Conservation (phyloP, 1,140 invertebrate species). For the Drosophila ananassae region DNA sequence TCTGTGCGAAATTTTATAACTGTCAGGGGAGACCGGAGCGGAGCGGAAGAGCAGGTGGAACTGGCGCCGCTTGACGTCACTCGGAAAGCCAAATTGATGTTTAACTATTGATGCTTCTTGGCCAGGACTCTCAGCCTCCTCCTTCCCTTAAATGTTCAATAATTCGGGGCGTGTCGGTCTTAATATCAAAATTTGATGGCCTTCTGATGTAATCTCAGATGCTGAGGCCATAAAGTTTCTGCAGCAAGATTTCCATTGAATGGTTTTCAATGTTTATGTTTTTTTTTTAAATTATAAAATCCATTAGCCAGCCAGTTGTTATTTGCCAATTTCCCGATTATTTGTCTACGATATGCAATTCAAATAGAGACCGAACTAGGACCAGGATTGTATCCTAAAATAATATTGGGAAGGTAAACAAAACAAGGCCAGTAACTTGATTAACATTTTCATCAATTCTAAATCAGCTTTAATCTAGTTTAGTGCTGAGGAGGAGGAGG, state of each 20-base stretch:
- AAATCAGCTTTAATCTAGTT: conserved; percentile 38
- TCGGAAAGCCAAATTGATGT: conserved; percentile 51
- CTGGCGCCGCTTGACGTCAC: conserved; percentile 49
- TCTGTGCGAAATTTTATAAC: conserved; percentile 53
- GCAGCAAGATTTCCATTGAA: not conserved
- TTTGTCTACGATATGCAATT: not conserved
- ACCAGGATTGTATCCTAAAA: not conserved
- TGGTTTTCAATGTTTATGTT: no score
- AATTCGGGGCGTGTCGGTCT: conserved; percentile 35
- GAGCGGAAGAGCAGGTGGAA: conserved; percentile 31
- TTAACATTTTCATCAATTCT: conserved; percentile 25
- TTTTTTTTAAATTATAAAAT: conserved; percentile 6
- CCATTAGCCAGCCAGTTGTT: not conserved
- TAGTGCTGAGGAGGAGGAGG: conserved; percentile 31
- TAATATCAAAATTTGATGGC: conserved; percentile 36
- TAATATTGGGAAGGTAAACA: not conserved
- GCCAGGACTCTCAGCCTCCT: not conserved
- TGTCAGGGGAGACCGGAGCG: conserved; percentile 3
- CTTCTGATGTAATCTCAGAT: conserved; percentile 37
- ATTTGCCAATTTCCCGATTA: not conserved
- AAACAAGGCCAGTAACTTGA: conserved; percentile 6
- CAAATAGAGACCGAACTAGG: not conserved
- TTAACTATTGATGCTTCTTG: conserved; percentile 60
- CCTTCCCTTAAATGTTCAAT: conserved; percentile 36
- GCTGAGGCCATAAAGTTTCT: not conserved